Evolutionary conservation across 2,888 invertebrate genomes (phyloP).

Genomic region (Drosophila mimetica): DNA sequence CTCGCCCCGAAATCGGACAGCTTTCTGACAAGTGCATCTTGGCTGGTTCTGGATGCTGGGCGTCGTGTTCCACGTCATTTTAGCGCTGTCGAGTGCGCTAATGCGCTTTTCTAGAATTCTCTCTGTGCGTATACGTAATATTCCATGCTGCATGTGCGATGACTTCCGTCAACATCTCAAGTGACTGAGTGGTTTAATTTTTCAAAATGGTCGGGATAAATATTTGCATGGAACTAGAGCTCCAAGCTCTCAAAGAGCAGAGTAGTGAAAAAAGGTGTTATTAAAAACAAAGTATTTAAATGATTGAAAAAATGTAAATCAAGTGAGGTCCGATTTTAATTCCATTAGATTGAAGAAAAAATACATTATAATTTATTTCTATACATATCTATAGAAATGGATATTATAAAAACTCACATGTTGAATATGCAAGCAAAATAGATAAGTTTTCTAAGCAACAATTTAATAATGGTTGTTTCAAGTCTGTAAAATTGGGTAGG

Average conservation of each 20-base stretch:
- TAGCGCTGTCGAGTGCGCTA: slow-evolving; percentile 16
- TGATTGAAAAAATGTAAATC: not conserved
- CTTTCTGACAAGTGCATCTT: slow-evolving; percentile 10
- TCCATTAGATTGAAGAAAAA: no score
- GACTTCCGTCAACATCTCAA: slow-evolving; percentile 3
- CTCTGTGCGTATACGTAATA: slow-evolving; percentile 38
- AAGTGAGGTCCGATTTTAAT: not conserved
- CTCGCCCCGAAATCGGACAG: slow-evolving; percentile 17
- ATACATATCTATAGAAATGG: no score
- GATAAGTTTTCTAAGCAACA: no score
- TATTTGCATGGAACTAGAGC: not conserved
- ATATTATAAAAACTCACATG: no score
- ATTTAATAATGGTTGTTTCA: no score
- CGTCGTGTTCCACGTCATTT: slow-evolving; percentile 9
- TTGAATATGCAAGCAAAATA: no score
- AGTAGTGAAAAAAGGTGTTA: not conserved
- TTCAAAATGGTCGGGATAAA: not conserved
- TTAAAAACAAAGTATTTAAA: not conserved
- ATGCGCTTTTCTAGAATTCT: slow-evolving; percentile 30
- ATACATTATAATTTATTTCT: no score
- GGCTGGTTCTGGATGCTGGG: slow-evolving; percentile 12
- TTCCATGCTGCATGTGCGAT: not conserved
- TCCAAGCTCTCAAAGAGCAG: not conserved
- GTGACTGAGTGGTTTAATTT: not conserved
- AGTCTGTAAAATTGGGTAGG: no score